These are phyloP conservation scores for Chlorocebus sabaeus DNA, from an alignment of 2,113 vertebrate species.

Conservation along the genomic window DNA sequence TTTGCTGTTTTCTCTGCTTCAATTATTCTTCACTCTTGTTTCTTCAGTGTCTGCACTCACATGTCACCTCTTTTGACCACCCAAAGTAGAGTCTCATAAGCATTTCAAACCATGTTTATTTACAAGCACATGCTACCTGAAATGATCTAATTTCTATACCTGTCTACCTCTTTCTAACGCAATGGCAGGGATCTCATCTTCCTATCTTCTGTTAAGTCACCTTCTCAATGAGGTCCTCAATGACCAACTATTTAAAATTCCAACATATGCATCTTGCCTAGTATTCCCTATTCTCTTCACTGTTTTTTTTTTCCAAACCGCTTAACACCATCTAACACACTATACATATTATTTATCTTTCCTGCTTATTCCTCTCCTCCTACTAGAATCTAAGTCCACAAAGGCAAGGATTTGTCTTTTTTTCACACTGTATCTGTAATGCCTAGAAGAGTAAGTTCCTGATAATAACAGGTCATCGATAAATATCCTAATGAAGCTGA, in stretches of 20 bases:
- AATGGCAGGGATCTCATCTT: neutral
- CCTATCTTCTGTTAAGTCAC: neutral
- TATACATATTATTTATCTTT: neutral
- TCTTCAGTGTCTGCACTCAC: neutral
- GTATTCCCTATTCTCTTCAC: neutral
- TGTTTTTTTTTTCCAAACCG: slow-evolving; percentile 23
- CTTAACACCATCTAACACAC: neutral
- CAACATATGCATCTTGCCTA: neutral
- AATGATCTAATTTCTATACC: neutral
- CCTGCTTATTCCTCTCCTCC: neutral
- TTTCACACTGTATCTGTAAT: neutral
- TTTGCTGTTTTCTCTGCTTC: neutral
- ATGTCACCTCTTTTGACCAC: neutral
- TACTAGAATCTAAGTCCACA: neutral
- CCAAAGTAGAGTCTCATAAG: neutral
- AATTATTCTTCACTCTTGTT: neutral
- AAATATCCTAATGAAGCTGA: neutral
- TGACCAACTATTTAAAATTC: neutral
- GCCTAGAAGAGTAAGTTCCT: neutral
- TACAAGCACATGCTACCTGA: neutral
- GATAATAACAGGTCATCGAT: neutral
- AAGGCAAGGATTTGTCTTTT: neutral
- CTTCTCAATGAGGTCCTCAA: neutral
- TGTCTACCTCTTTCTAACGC: neutral
- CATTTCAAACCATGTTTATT: neutral